These are phyloP conservation scores for Phalera bucephala DNA, from an alignment of 2,888 invertebrate species.

Conservation along the genomic window DNA sequence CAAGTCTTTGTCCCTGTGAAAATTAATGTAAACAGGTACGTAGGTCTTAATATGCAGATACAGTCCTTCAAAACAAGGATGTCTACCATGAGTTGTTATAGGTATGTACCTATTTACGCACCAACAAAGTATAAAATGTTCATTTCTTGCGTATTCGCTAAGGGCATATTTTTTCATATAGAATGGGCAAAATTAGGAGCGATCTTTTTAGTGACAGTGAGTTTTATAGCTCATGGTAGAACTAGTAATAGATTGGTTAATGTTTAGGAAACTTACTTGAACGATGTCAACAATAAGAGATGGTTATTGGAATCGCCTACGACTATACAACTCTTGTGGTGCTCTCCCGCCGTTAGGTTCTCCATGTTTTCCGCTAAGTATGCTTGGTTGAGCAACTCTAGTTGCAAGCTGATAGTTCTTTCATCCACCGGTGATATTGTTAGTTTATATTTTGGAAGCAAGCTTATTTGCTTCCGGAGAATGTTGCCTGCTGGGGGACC, in stretches of 20 bases:
- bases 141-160: too few species aligned
- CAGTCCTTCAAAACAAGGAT: too few species aligned
- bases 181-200: too few species aligned
- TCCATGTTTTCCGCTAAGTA: slow-evolving; percentile 66
- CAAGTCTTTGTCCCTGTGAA: slow-evolving; percentile 68
- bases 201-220: too few species aligned
- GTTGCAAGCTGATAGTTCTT: slow-evolving; percentile 51
- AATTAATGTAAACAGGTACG: not conserved
- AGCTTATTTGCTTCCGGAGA: slow-evolving; percentile 83
- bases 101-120: too few species aligned
- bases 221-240: too few species aligned
- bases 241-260: too few species aligned
- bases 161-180: too few species aligned
- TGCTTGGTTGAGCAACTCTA: slow-evolving; percentile 66
- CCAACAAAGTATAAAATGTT: too few species aligned
- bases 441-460: slow-evolving; percentile 85
- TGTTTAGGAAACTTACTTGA: slow-evolving; percentile 83
- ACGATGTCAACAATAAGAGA: slow-evolving; percentile 79
- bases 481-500: slow-evolving; percentile 88
- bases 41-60: too few species aligned
- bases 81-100: too few species aligned
- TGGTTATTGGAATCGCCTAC: slow-evolving; percentile 86
- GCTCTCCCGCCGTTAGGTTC: slow-evolving; percentile 68
- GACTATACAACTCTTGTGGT: slow-evolving; percentile 82
- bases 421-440: slow-evolving; percentile 56